Evolutionary conservation across 2,888 invertebrate species (phyloP).

Genomic region (Coronaproctus castanopsis): DNA sequence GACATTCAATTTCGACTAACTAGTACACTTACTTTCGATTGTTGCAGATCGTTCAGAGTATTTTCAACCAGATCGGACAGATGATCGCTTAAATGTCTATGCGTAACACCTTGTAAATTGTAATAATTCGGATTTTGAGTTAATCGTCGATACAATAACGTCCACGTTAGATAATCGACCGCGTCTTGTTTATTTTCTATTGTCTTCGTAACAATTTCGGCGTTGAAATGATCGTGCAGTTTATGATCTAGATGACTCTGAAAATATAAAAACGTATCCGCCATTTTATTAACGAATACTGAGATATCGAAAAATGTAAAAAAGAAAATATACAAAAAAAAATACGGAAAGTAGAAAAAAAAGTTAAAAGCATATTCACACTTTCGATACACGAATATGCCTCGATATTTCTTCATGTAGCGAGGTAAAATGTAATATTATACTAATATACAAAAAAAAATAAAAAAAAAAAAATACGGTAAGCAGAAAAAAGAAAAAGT

Average conservation of each 20-base stretch:
- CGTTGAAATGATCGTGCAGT: conserved; percentile 97
- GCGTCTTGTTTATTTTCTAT: conserved; percentile 99
- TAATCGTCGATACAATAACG: conserved; percentile 84
- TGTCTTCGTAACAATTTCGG: conserved; percentile 97
- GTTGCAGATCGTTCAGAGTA: conserved; percentile 80
- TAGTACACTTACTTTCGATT: conserved; percentile 43
- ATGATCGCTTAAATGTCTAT: conserved; percentile 93
- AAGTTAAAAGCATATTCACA: no score
- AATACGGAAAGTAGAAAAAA: no score
- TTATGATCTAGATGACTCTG: conserved; percentile 91
- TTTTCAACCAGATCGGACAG: conserved; percentile 93
- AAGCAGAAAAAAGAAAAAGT: no score
- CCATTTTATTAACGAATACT: no score
- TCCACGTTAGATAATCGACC: conserved; percentile 98
- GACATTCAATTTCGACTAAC: no score
- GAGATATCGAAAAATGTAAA: no score
- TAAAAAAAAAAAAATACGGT: no score
- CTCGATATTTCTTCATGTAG: no score
- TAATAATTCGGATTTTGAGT: conserved; percentile 99
- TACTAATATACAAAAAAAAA: no score
- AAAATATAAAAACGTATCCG: conserved; percentile 20
- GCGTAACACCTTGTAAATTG: conserved; percentile 88
- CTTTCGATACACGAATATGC: no score
- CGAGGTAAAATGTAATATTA: no score
- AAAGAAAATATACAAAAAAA: no score